Percentiles rank a stretch among this genome's conserved stretches.
Conservation (phyloP, 2,113 vertebrate species). For the Nothobranchius furzeri region DNA sequence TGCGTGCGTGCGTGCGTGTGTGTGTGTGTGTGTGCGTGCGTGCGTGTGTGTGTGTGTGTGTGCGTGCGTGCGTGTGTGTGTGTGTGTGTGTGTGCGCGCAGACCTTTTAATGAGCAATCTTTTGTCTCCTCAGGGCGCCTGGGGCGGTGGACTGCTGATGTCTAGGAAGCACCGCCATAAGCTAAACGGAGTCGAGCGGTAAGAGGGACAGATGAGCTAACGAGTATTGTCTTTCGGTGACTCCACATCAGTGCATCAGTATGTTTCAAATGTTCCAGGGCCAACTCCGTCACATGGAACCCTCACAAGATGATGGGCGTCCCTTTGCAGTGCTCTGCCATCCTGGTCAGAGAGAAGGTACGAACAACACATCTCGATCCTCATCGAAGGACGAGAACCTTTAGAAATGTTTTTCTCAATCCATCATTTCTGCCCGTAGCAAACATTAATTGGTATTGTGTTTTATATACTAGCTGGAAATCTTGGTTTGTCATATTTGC, state of each 20-base stretch:
- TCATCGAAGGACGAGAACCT: no score
- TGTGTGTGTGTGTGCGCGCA: no score
- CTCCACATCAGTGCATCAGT: background rate
- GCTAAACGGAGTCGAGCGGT: slow-evolving; percentile 92
- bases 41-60: no score
- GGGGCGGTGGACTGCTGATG: slow-evolving; percentile 97
- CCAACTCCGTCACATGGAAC: slow-evolving; percentile 98
- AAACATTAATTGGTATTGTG: no score
- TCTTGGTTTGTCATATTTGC: no score
- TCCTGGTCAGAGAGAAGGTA: slow-evolving; percentile 97
- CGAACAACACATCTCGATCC: background rate
- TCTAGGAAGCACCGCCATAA: slow-evolving; percentile 97
- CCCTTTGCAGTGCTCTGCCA: slow-evolving; percentile 94
- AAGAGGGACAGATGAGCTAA: slow-evolving; percentile 10
- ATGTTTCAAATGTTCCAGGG: slow-evolving; percentile 78
- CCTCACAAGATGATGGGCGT: slow-evolving; percentile 99
- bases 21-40: no score
- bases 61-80: no score
- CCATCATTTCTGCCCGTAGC: no score
- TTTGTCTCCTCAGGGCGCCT: slow-evolving; percentile 85
- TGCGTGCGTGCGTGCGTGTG: no score
- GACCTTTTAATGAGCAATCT: background rate
- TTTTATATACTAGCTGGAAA: no score
- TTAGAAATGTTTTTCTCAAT: no score
- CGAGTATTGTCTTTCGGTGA: background rate